Evolutionary conservation across 2,888 invertebrate genomes (phyloP).

Genomic region (Molanna angustata): DNA sequence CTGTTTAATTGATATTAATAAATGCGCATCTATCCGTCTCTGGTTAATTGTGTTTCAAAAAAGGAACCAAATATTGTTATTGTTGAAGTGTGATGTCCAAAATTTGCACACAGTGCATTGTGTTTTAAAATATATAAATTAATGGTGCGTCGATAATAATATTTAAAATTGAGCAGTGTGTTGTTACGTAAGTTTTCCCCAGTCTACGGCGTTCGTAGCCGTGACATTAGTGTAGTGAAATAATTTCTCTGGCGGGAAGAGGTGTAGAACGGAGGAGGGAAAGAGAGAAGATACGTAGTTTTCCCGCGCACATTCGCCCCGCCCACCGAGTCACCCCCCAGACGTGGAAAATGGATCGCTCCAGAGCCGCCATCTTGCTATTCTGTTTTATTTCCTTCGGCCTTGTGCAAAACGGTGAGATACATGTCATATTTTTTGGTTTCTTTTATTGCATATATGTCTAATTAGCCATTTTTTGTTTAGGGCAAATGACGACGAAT

Average conservation of each 20-base stretch:
- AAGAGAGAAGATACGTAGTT: no score
- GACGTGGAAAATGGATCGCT: constrained; percentile 25
- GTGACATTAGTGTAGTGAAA: constrained; percentile 8
- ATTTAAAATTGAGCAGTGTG: constrained; percentile 1
- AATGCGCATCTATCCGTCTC: no score
- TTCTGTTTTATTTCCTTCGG: constrained; percentile 22
- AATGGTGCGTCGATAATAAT: neutral
- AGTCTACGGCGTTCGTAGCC: constrained; percentile 5
- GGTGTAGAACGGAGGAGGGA: no score
- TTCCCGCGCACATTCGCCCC: constrained; percentile 12
- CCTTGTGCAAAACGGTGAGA: constrained; percentile 27
- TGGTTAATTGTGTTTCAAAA: no score
- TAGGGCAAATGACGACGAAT: no score
- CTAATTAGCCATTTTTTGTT: no score
- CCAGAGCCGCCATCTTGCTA: constrained; percentile 23
- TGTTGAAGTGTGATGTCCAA: no score
- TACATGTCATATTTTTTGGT: neutral
- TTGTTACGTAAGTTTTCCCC: constrained; percentile 7
- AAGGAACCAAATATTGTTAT: no score
- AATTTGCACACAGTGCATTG: constrained; percentile 1
- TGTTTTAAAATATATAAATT: constrained; percentile 1
- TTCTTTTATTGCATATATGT: no score
- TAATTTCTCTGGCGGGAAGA: constrained; percentile 5
- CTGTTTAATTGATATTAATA: no score
- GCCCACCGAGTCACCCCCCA: constrained; percentile 18